These are phyloP conservation scores for Riparia riparia DNA, from an alignment of 2,113 vertebrate species.

Conservation along the genomic window DNA sequence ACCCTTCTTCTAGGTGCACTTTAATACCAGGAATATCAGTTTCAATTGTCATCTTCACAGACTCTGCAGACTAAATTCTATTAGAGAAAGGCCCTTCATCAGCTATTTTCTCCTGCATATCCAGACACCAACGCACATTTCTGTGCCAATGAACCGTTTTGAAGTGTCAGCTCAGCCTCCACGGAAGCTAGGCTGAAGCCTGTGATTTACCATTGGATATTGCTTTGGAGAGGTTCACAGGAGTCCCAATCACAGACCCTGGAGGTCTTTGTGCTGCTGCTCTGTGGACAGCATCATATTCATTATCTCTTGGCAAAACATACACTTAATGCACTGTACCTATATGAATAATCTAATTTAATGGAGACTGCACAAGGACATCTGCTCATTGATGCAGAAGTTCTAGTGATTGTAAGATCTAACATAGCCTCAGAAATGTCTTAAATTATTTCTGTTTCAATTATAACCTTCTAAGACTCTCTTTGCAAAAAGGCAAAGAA, in stretches of 20 bases:
- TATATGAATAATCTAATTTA: background rate
- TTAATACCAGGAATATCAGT: background rate
- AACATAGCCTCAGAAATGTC: background rate
- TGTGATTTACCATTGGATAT: background rate
- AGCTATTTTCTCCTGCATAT: background rate
- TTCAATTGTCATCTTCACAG: background rate
- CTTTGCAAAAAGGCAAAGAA: background rate
- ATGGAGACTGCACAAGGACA: background rate
- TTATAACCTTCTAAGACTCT: background rate
- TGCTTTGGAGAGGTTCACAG: background rate
- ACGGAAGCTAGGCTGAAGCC: background rate
- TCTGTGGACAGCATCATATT: background rate
- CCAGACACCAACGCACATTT: background rate
- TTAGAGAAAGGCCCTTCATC: background rate
- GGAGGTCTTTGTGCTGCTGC: background rate
- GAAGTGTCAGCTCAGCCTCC: background rate
- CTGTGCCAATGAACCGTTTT: background rate
- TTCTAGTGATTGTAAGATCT: background rate
- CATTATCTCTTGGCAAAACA: background rate
- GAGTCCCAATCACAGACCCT: background rate
- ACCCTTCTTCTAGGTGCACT: background rate
- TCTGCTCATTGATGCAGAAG: background rate
- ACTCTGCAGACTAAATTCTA: background rate
- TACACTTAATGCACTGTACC: background rate
- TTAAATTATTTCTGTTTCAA: background rate